These are phyloP conservation scores for Bovichtus diacanthus DNA, from an alignment of 2,797 vertebrate genomes.

Conservation along the genomic window DNA sequence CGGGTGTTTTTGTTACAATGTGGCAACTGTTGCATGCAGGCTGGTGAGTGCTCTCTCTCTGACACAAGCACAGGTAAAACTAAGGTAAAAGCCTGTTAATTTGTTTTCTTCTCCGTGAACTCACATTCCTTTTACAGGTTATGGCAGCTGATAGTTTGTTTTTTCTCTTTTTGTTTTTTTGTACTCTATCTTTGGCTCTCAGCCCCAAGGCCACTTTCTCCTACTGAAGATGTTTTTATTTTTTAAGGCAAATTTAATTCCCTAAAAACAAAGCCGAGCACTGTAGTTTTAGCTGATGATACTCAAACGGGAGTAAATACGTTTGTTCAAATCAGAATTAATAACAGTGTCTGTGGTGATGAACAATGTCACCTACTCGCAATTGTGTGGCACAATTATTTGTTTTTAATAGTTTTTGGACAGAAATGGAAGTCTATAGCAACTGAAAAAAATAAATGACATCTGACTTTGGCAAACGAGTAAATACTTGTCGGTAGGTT, in stretches of 20 bases:
- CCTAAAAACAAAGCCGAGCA: too few relatives aligned
- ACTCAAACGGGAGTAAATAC: background rate
- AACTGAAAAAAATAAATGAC: background rate
- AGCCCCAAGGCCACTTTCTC: background rate
- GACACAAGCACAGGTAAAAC: background rate
- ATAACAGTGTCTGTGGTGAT: background rate
- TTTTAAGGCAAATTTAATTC: too few relatives aligned
- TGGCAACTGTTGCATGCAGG: background rate
- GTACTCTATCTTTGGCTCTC: background rate
- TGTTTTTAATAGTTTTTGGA: background rate
- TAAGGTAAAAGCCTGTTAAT: background rate
- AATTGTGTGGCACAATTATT: background rate
- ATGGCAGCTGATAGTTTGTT: background rate
- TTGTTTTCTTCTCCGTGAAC: background rate
- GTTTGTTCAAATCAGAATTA: too few relatives aligned
- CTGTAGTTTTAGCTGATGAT: background rate
- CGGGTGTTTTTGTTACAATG: constrained; percentile 53
- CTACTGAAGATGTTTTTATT: background rate
- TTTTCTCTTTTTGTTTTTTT: too few relatives aligned
- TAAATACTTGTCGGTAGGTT: background rate
- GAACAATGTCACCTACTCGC: background rate
- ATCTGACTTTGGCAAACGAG: background rate
- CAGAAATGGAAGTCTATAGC: background rate
- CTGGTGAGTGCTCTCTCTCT: background rate
- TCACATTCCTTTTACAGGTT: background rate